These are phyloP conservation scores for Kryptolebias marmoratus DNA, from an alignment of 2,113 vertebrate genomes.

Conservation along the genomic window DNA sequence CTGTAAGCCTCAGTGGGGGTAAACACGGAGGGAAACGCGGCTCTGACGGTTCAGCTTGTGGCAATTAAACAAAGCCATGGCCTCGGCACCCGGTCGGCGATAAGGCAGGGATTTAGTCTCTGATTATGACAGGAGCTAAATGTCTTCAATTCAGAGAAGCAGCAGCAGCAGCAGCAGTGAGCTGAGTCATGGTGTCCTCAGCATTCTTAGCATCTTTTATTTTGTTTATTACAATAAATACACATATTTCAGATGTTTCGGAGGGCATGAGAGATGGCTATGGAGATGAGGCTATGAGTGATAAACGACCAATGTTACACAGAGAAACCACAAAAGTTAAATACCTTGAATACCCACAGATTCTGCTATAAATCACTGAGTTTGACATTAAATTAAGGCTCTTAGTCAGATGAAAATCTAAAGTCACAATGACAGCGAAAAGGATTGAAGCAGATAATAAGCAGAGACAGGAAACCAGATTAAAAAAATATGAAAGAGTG, in stretches of 20 bases:
- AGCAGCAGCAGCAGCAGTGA: conserved; percentile 46
- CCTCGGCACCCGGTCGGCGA: conserved; percentile 60
- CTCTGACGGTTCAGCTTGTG: conserved; percentile 63
- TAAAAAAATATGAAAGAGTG: conserved; percentile 3
- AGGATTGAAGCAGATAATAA: not conserved
- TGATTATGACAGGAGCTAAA: conserved; percentile 71
- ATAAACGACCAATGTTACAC: conserved; percentile 15
- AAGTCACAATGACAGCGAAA: conserved; percentile 4
- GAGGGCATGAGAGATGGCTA: conserved; percentile 1
- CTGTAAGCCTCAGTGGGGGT: conserved; percentile 71
- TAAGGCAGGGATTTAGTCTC: conserved; percentile 70
- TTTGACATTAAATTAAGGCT: not conserved
- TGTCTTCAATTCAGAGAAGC: conserved; percentile 59
- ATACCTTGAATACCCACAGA: not conserved
- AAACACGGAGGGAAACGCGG: conserved; percentile 73
- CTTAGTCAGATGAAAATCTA: not conserved
- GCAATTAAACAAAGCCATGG: conserved; percentile 76
- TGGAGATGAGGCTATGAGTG: conserved; percentile 2
- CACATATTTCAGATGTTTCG: conserved; percentile 24
- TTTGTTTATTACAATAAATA: conserved; percentile 15
- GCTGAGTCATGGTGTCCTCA: conserved; percentile 61
- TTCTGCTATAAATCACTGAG: conserved; percentile 7
- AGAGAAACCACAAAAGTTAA: not conserved
- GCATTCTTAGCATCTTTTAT: conserved; percentile 12
- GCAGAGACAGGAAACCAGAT: conserved; percentile 4